These are phyloP conservation scores for Helleia helle DNA, from an alignment of 2,888 invertebrate species.

Conservation along the genomic window DNA sequence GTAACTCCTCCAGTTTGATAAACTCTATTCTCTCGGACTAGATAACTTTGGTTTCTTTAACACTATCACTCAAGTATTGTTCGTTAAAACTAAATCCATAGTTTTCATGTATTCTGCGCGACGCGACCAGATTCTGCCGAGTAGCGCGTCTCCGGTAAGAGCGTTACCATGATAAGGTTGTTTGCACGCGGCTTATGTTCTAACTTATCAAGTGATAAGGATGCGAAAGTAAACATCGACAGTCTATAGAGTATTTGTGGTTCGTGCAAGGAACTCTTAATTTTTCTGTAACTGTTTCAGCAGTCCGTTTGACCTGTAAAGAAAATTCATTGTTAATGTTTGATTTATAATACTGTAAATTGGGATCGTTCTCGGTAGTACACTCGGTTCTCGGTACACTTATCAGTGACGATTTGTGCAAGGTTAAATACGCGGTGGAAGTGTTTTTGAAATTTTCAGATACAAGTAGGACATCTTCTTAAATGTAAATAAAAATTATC, in stretches of 20 bases:
- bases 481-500: no score
- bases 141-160: constrained; percentile 47
- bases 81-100: constrained; percentile 13
- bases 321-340: constrained; percentile 37
- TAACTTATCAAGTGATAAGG: constrained; percentile 71
- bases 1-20: constrained; percentile 68
- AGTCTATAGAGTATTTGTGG: constrained; percentile 63
- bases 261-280: constrained; percentile 55
- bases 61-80: constrained; percentile 25
- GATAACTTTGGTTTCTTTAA: constrained; percentile 34
- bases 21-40: constrained; percentile 29
- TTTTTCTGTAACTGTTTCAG: constrained; percentile 47
- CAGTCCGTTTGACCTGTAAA: constrained; percentile 51
- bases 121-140: constrained; percentile 39
- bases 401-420: no score
- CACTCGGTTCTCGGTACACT: no score
- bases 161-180: constrained; percentile 67
- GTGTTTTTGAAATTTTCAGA: no score
- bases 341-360: neutral
- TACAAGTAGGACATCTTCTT: no score
- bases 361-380: neutral
- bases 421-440: no score
- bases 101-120: constrained; percentile 30
- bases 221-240: constrained; percentile 61
- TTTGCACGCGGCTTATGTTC: constrained; percentile 66